Evolutionary conservation across 2,888 invertebrate species (phyloP), one percentile per base, ranked within the genome.

Genomic region (Helicoverpa assulta): DNA sequence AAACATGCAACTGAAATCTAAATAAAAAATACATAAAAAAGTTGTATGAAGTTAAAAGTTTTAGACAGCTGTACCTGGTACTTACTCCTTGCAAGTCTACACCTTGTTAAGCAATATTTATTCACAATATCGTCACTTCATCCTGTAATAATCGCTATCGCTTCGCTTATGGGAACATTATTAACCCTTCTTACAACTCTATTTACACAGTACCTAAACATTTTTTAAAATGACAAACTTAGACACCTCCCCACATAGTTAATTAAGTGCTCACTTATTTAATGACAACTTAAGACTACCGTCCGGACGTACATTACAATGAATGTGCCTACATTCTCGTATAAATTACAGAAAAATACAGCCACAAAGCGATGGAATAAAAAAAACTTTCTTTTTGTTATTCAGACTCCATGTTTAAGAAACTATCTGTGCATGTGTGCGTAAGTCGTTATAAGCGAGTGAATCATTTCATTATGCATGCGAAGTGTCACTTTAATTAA

Each of bases 401-500:
- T 63, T 55, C 68, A 62, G 63, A 60, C 83, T 71, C 63, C 73
- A 69, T 83, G 60, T 65, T 81, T 74, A 67, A 74, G 69, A 81
- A 81, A 78, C 71, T 86, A 85, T 88, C 81, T 82, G 81, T 83
- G 83, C 40, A 53, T 83, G 72, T 70, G 73, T 81, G 68, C 33
- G 70, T 73, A 70, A 68, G 81, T 76, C 78, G 70, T 83, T 85
- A 81, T 83, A 78, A 69, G 67, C 88, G 88, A 90, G 90, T 92
- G 93, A 93, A 93, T 93, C 93, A 93, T 93, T 93, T 92, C 92
- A 93, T 93, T 93, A 93, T 93, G 91, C 92, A 91, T 90, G 90
- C 90, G 85, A 87, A 91, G 92, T 93, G 93, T 94, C 94, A 93
- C 84, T 91, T 93, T 93, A 94, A 94, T 94, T 94, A 94, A 93